These are phyloP conservation scores for Heteronetta atricapilla DNA, from an alignment of 2,113 vertebrate species.

Conservation along the genomic window DNA sequence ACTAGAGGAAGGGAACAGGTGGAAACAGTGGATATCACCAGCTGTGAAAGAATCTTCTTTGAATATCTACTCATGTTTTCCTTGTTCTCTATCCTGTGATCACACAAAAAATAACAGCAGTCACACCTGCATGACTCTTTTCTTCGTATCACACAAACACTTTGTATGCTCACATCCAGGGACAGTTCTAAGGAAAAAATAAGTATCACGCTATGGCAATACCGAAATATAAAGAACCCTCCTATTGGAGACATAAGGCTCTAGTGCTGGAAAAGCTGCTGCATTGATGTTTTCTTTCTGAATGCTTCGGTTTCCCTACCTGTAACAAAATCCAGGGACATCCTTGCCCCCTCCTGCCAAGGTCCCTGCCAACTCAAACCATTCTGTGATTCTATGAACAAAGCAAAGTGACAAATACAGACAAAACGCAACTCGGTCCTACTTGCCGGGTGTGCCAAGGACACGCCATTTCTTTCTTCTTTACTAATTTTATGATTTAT, in stretches of 20 bases:
- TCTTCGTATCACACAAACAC: background rate
- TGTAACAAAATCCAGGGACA: background rate
- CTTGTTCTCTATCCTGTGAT: background rate
- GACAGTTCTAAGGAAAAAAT: background rate
- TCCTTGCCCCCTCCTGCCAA: rapidly evolving
- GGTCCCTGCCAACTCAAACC: no score
- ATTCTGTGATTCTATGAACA: background rate
- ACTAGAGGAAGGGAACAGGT: background rate
- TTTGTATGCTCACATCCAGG: background rate
- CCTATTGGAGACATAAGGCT: background rate
- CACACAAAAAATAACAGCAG: background rate
- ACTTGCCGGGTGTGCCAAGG: background rate
- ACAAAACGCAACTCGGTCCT: background rate
- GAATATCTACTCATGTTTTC: background rate
- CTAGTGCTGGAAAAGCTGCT: background rate
- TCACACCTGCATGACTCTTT: background rate
- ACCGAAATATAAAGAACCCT: background rate
- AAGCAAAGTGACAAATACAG: background rate
- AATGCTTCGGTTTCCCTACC: background rate
- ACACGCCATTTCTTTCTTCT: background rate
- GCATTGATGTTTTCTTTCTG: background rate
- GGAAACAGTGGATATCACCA: background rate
- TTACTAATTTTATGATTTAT: background rate
- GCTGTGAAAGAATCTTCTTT: background rate
- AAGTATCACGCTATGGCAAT: background rate